Evolutionary conservation across 2,113 vertebrate species (phyloP).

Genomic region (Neogobius melanostomus): DNA sequence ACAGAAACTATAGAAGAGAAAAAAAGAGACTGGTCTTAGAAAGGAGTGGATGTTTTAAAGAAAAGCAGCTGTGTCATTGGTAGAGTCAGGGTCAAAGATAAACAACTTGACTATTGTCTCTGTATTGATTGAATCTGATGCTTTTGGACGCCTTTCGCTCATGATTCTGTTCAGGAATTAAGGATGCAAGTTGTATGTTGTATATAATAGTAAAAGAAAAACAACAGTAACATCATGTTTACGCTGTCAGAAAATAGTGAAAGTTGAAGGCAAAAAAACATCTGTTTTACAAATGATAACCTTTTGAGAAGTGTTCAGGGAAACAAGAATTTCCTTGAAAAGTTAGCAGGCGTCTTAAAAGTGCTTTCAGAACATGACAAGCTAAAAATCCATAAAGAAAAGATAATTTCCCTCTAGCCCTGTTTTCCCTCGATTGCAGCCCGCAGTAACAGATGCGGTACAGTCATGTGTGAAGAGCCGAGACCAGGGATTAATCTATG

Average conservation of each 20-base stretch:
- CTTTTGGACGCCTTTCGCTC: too few species aligned
- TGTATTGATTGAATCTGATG: neutral
- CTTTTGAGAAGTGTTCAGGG: slow-evolving; percentile 8
- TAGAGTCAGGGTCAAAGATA: neutral
- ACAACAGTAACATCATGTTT: neutral
- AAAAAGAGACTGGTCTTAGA: slow-evolving; percentile 17
- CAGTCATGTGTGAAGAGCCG: slow-evolving; percentile 9
- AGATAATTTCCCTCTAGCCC: slow-evolving; percentile 10
- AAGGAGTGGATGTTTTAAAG: neutral
- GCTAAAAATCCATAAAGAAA: slow-evolving; percentile 9
- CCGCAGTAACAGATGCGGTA: slow-evolving; percentile 3
- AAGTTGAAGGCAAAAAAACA: neutral
- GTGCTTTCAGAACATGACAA: slow-evolving; percentile 12
- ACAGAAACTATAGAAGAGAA: slow-evolving; percentile 17
- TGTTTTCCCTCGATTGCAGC: slow-evolving; percentile 9
- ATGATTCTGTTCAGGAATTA: too few species aligned
- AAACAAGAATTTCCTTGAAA: slow-evolving; percentile 2
- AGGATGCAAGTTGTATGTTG: too few species aligned
- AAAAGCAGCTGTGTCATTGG: slow-evolving; percentile 4
- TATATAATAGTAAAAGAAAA: too few species aligned
- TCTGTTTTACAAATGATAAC: slow-evolving; percentile 5
- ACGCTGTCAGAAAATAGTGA: neutral
- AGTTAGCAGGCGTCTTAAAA: slow-evolving; percentile 5
- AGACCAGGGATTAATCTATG: slow-evolving; percentile 15
- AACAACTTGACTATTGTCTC: neutral